A percentile compares a stretch with the other conserved stretches of the same genome.
Conservation (phyloP, 2,888 invertebrate genomes). For the Epirrita christyi region DNA sequence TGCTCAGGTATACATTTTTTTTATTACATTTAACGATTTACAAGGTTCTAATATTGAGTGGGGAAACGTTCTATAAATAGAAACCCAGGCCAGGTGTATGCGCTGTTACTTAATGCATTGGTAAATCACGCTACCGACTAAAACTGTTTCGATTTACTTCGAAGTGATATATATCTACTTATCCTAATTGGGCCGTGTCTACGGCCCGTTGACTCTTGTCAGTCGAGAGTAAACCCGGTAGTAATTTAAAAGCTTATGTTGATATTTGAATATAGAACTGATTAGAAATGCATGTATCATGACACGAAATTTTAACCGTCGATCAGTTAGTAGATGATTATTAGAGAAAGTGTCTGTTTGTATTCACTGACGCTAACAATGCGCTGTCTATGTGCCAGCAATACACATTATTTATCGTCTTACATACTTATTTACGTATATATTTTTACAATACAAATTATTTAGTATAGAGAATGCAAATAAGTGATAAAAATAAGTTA, state of each 20-base stretch:
- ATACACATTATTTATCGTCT: conserved; percentile 12
- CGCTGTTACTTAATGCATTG: conserved; percentile 53
- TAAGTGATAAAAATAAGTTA: not conserved
- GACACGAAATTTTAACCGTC: conserved; percentile 26
- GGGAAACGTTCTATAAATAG: conserved; percentile 52
- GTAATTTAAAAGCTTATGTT: not conserved
- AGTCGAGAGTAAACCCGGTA: not conserved
- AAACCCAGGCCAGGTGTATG: conserved; percentile 59
- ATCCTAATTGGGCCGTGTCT: not conserved
- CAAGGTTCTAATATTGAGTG: conserved; percentile 30
- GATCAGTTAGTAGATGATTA: conserved; percentile 26
- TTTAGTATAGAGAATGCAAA: not conserved
- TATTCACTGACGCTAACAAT: conserved; percentile 24
- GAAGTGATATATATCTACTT: not conserved
- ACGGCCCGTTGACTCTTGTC: not conserved
- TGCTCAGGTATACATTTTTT: conserved; percentile 34
- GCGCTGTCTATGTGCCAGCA: conserved; percentile 20
- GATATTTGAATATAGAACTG: conserved; percentile 1
- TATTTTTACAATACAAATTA: not conserved
- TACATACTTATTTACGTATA: not conserved
- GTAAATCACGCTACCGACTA: conserved; percentile 48
- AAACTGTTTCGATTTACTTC: conserved; percentile 35
- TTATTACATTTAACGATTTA: conserved; percentile 29
- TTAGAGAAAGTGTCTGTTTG: conserved; percentile 26
- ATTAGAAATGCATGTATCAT: conserved; percentile 14